These are phyloP conservation scores for Tenthredo distinguenda DNA, from an alignment of 2,888 invertebrate genomes.

Conservation along the genomic window DNA sequence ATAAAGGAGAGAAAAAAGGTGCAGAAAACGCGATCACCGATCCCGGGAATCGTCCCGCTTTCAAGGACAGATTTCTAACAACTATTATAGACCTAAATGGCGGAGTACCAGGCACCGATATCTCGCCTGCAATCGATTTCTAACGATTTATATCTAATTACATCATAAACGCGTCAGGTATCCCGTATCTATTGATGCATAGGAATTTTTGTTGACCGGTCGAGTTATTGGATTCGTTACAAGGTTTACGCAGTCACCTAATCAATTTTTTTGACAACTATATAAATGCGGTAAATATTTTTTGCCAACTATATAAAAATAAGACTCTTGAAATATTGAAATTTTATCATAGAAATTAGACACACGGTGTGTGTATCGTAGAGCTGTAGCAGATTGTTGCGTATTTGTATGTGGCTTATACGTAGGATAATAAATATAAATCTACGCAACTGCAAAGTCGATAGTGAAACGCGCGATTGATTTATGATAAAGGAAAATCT, in stretches of 20 bases:
- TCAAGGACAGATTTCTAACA: slow-evolving; percentile 37
- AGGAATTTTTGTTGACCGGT: not conserved
- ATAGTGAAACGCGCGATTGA: slow-evolving; percentile 6
- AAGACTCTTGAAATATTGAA: too few species aligned
- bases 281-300: not conserved
- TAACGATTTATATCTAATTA: slow-evolving; percentile 24
- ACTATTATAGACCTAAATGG: slow-evolving; percentile 24
- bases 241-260: not conserved
- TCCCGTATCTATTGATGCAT: not conserved
- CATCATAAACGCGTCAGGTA: not conserved
- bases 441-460: not conserved
- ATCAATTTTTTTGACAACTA: not conserved
- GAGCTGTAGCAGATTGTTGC: not conserved
- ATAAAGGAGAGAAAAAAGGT: not conserved
- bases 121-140: slow-evolving; percentile 23
- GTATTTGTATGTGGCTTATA: not conserved
- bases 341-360: too few species aligned
- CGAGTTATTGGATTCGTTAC: not conserved
- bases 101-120: slow-evolving; percentile 18
- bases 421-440: not conserved
- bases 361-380: too few species aligned
- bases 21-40: not conserved
- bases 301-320: not conserved
- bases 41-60: slow-evolving; percentile 7
- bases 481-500: slow-evolving; percentile 54